Evolutionary conservation across 2,888 invertebrate species (phyloP).

Genomic region (Notodonta ziczac): DNA sequence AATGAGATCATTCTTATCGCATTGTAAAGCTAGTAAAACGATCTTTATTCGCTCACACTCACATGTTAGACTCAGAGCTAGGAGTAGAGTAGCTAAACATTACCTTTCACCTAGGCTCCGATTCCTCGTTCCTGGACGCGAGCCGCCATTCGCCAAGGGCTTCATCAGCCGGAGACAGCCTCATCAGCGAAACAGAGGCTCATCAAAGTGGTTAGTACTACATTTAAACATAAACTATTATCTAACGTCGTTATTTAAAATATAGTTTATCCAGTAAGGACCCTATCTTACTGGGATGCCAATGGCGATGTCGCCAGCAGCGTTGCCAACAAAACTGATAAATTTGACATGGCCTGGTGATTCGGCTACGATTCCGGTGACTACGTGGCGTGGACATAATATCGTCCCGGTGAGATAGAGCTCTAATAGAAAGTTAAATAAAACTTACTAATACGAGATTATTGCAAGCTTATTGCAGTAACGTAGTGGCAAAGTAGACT

Average conservation of each 20-base stretch:
- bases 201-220: slow-evolving; percentile 79
- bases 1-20: too few species aligned
- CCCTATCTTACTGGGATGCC: too few species aligned
- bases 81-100: slow-evolving; percentile 39
- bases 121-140: slow-evolving; percentile 77
- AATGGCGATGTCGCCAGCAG: too few species aligned
- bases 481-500: slow-evolving; percentile 83
- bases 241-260: slow-evolving; percentile 2
- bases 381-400: too few species aligned
- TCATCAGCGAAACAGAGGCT: slow-evolving; percentile 78
- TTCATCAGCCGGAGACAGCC: slow-evolving; percentile 77
- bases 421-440: too few species aligned
- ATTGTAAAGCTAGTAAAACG: too few species aligned
- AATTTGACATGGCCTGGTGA: too few species aligned
- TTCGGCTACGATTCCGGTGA: too few species aligned
- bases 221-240: slow-evolving; percentile 11
- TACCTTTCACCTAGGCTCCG: slow-evolving; percentile 69
- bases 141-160: slow-evolving; percentile 78
- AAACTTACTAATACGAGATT: slow-evolving; percentile 29
- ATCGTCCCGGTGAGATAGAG: too few species aligned
- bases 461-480: slow-evolving; percentile 68
- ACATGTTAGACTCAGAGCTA: slow-evolving; percentile 27
- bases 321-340: too few species aligned
- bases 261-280: too few species aligned
- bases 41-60: too few species aligned